Base-by-base conservation (phyloP, 2,797 vertebrate genomes). In the Choloepus didactylus region DNA sequence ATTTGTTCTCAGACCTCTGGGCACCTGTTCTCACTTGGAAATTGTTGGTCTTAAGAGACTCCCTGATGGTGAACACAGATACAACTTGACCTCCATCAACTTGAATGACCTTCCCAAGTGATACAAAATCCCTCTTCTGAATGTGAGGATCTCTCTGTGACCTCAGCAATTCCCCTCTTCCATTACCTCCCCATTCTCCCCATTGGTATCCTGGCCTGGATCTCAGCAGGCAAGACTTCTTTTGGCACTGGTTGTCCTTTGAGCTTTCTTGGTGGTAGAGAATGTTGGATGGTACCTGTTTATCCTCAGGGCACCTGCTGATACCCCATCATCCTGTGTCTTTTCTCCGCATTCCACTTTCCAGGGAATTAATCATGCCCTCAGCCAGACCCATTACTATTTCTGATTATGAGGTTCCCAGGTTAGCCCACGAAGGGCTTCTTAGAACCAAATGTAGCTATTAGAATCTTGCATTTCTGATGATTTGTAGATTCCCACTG, bases 171-270 rank as follows among this genome's bases (percentile, higher is more conserved):
- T 88, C 11, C 35, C 10, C 14, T 38, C 23, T 67, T 64, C 8
- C 14, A 27, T 9, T 4, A 2, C 1, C 4, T 1, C 8, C 19
- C 9, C 44, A 11, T 23, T 46, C 4, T 2, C 4, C 41, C 16
- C 14, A 3, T 0, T 14, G 25, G 66, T 59, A 6, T 25, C 87
- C 60, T 38, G 46, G 72, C 46, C 9, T 29, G 86, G 67, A 54
- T 72, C 59, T 27, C 15, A 73, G 46, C 3, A 29, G 12, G 25
- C 41, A 15, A 12, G 14, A 3, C 14, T 8, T 76, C 73, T 76
- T 29, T 49, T 59, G 46, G 35, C 9, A 80, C 4, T 19, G 5
- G 11, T 14, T 38, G 8, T 44, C 67, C 82, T 75, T 35, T 16
- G 44, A 60, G 15, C 35, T 51, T 93, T 70, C 66, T 46, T 64